phyloP scores from a whole-genome alignment of 1,140 invertebrate species.

The Musca vetustissima region DNA sequence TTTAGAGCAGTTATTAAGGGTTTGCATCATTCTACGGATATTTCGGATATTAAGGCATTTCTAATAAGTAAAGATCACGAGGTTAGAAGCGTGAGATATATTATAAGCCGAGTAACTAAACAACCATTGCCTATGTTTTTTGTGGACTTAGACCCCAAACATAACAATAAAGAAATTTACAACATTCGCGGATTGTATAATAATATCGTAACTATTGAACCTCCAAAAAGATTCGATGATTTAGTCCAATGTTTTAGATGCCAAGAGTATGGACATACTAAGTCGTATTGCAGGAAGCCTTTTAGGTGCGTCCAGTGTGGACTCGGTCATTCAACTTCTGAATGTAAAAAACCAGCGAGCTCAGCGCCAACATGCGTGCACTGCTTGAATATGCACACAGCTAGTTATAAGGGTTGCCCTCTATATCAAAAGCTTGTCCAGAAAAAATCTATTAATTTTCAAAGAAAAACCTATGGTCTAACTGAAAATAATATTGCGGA shows the following conservation, averaged over 20 bases:
- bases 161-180: background rate
- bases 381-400: background rate
- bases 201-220: background rate
- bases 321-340: background rate
- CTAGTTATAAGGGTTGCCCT: background rate
- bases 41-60: too few species aligned
- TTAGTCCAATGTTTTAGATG: slow-evolving; percentile 6
- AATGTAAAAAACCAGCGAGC: background rate
- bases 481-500: background rate
- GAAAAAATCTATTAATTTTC: background rate
- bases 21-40: too few species aligned
- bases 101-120: background rate
- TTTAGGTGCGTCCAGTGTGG: slow-evolving; percentile 12
- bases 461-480: background rate
- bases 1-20: too few species aligned
- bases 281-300: background rate
- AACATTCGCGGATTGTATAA: background rate
- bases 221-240: slow-evolving; percentile 5
- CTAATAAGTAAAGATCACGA: too few species aligned
- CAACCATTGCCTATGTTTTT: background rate
- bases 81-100: background rate
- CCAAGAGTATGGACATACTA: slow-evolving; percentile 9
- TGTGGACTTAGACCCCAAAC: background rate
- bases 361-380: too few species aligned
- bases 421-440: background rate